Conservation (phyloP, 2,113 vertebrate genomes). For the Azemiops feae region DNA sequence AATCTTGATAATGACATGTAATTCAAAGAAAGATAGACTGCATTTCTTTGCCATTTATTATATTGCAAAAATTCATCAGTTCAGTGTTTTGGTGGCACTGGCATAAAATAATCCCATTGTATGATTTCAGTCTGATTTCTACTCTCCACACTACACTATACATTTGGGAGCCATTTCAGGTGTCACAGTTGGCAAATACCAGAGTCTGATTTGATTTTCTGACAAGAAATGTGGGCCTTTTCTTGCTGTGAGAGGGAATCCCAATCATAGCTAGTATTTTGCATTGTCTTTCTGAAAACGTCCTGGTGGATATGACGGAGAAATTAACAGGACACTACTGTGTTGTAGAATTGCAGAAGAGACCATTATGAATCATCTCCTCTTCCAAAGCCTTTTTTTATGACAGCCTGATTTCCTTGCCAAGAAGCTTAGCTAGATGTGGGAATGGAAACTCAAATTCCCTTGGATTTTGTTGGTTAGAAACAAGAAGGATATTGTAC, state of each 20-base stretch:
- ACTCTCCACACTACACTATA: background rate
- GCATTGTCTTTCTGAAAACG: background rate
- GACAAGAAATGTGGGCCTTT: background rate
- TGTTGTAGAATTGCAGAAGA: background rate
- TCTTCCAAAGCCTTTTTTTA: slow-evolving; percentile 12
- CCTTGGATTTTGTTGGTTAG: background rate
- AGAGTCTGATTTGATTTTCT: background rate
- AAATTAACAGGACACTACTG: background rate
- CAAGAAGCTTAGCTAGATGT: background rate
- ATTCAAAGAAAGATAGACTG: background rate
- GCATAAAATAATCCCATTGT: background rate
- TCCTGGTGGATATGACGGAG: fast-evolving
- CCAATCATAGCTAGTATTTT: background rate
- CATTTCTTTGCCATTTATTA: background rate
- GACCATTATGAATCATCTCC: fast-evolving
- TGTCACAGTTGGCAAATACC: background rate
- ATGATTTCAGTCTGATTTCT: background rate
- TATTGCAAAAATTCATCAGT: background rate
- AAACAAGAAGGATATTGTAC: background rate
- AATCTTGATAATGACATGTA: fast-evolving
- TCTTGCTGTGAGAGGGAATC: no score
- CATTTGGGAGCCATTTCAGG: fast-evolving
- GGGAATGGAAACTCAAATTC: background rate
- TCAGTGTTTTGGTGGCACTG: background rate
- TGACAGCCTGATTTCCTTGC: fast-evolving